These are phyloP conservation scores for Pogonomyrmex barbatus DNA, from an alignment of 1,140 invertebrate species.

Conservation along the genomic window DNA sequence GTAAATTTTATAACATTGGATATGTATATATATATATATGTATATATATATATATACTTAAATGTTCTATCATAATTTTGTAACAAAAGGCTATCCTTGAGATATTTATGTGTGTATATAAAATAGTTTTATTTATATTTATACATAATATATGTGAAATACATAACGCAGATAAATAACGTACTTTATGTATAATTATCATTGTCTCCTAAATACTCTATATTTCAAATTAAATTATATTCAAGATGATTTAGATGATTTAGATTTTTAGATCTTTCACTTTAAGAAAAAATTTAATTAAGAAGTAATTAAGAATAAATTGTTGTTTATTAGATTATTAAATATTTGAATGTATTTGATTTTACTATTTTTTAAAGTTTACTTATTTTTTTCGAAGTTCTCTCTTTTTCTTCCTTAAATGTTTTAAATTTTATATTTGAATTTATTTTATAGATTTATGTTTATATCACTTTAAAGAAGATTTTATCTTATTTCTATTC, in stretches of 20 bases:
- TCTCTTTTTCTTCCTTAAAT: not conserved
- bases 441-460: not conserved
- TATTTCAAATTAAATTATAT: conserved; percentile 38
- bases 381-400: not conserved
- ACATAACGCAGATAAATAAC: conserved; percentile 31
- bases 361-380: not conserved
- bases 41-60: not conserved
- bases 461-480: not conserved
- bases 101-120: conserved; percentile 14
- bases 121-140: conserved; percentile 3
- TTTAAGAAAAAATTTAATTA: no score
- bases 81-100: not conserved
- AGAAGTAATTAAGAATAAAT: not conserved
- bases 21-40: no score
- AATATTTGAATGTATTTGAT: not conserved
- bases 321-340: not conserved
- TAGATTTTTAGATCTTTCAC: not conserved
- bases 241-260: not conserved
- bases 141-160: not conserved
- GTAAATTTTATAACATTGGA: not conserved
- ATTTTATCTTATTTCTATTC: not conserved
- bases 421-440: not conserved
- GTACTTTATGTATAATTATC: not conserved
- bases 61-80: not conserved
- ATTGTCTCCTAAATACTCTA: not conserved